Conservation (phyloP, 2,113 vertebrate species). For the Laticauda colubrina region DNA sequence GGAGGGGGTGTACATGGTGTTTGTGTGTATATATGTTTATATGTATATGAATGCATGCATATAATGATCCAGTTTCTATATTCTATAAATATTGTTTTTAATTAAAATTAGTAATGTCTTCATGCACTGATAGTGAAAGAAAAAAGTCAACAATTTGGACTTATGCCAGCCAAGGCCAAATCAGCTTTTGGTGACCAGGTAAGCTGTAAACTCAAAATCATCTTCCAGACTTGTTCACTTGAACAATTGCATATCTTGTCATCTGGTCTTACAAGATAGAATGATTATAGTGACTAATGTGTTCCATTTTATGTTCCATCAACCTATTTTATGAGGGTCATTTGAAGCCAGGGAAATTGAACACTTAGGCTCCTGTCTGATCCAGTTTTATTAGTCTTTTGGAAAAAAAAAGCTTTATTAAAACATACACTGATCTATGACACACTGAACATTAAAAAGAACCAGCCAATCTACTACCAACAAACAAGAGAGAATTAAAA, state of each 20-base stretch:
- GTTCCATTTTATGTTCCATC: slow-evolving; percentile 64
- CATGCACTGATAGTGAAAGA: slow-evolving; percentile 46
- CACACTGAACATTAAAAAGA: background rate
- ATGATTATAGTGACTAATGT: slow-evolving; percentile 67
- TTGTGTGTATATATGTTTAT: background rate
- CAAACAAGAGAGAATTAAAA: background rate
- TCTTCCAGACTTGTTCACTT: slow-evolving; percentile 72
- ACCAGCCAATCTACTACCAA: background rate
- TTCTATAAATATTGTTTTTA: background rate
- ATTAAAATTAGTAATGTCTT: slow-evolving; percentile 28
- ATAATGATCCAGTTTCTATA: accelerated
- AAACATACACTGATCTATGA: background rate
- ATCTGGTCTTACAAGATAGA: slow-evolving; percentile 67
- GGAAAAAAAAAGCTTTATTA: background rate
- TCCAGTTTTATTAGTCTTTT: slow-evolving; percentile 4
- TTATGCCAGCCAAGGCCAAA: slow-evolving; percentile 47
- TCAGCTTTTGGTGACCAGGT: slow-evolving; percentile 68
- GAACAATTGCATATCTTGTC: slow-evolving; percentile 64
- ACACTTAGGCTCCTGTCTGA: slow-evolving; percentile 43
- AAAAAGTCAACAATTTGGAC: slow-evolving; percentile 50
- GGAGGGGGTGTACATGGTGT: background rate
- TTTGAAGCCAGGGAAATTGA: slow-evolving; percentile 67
- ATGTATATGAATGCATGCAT: accelerated
- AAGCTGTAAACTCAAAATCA: slow-evolving; percentile 65
- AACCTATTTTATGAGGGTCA: slow-evolving; percentile 67